Evolutionary conservation across 2,113 vertebrate genomes (phyloP), one percentile per base, ranked within the genome.

Genomic region (Papio anubis): DNA sequence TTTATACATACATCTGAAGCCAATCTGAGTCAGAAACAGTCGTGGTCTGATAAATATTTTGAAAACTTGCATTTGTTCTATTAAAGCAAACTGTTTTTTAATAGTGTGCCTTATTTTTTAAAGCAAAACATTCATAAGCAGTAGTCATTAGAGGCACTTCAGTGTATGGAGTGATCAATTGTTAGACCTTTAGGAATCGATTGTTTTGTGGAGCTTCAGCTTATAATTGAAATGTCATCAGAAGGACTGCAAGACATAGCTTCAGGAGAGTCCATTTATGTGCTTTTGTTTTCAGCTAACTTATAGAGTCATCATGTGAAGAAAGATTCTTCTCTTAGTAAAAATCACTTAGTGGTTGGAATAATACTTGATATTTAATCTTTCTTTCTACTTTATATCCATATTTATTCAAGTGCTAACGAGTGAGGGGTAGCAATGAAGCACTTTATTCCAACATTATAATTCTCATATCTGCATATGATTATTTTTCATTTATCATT

Each of bases 211-310:
- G 38, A 93, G 82, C 14, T 73, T 89, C 70, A 79, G 35, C 72
- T 78, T 88, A 59, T 90, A 96, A 90, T 94, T 90, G 76, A 97
- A 97, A 93, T 96, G n/a, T 81, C 57, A 88, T 82, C 57, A 90
- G 30, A 68, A 93, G 32, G 38, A 88, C 43, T 68, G 3, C 84
- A 93, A 93, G 90, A 55, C 35, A 88, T 43, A 66, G 18, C 23
- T 93, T 92, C 84, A 96, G 66, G 45, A 80, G 11, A 84, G 59
- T 11, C 25, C 35, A 79, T 72, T 96, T 73, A 25, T 50, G 35
- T 94, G 72, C 52, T 90, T 95, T 93, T 94, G 72, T 94, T 98
- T 97, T 81, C 30, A 93, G 52, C 59, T 96, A 93, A 92, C 78
- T 82, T 95, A 73, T 45, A 82, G 50, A 68, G 52, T 90, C 66